Evolutionary conservation across 1,140 invertebrate genomes (phyloP), one percentile per base, ranked within the genome.

Genomic region (Microplitis demolitor): DNA sequence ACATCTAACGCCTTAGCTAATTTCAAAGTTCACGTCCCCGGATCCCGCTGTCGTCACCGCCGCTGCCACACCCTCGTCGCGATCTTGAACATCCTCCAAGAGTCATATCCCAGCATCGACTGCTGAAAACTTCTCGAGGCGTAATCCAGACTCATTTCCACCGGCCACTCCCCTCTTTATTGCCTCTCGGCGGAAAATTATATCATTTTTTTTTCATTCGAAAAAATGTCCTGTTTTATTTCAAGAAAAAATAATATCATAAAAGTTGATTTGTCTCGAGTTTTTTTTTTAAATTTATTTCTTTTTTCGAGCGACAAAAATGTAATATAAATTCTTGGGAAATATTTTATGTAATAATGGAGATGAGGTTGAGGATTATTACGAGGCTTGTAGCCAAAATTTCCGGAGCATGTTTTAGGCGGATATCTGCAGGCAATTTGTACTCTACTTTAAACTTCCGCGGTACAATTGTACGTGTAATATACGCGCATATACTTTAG

Each of bases 1-100:
- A 4, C 60, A 31, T 62, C 69, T 63, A 63, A 71, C 69, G 62
- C 51, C 62, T 71, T 56, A 71, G 69, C 69, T 71, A 71, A 71
- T 71, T 71, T 66, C 61, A 64, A 71, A 64, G 16, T 24, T 56
- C 53, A 14, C 33, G 33, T 64, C 14, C 62, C 9, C 14, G 61
- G 56, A 24, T 53, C 33, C 24, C 24, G 24, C 24, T 24, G 24
- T 24, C 24, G 24, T 24, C 24, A 24, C 24, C 24, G 24, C 24
- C 24, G 24, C 24, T 24, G 24, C 24, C 69, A 31, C 58, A n/a
- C 9, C 58, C 6, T 33, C 16, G 33, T 53, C 13, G 24, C 45
- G 39, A 64, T 71, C 69, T 64, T 61, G 3, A 50, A 54, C 37
- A 61, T 60, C 37, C 53, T 69, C 39, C 67, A 45, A 24, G 39